These are phyloP conservation scores for Adelognathus sp. DNA, from an alignment of 2,888 invertebrate species.

Conservation along the genomic window DNA sequence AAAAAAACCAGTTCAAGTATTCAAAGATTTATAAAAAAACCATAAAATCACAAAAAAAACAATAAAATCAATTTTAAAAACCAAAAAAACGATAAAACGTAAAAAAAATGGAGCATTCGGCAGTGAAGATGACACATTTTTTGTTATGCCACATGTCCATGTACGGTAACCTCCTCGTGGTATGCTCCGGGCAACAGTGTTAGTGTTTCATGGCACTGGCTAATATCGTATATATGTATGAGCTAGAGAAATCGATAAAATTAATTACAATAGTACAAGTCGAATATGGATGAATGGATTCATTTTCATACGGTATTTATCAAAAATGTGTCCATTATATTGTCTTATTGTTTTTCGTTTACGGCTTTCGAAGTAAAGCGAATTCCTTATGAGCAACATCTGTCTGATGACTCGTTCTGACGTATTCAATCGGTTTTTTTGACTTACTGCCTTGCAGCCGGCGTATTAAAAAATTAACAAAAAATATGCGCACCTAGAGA, in stretches of 20 bases:
- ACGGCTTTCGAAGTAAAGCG: too few species aligned
- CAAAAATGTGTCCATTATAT: too few species aligned
- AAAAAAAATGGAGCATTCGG: conserved; percentile 1
- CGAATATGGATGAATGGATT: too few species aligned
- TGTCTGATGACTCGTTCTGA: too few species aligned
- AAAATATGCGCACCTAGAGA: not conserved
- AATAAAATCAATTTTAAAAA: not conserved
- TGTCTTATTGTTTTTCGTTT: too few species aligned
- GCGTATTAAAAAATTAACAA: not conserved
- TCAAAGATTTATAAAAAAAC: too few species aligned
- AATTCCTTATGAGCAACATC: too few species aligned
- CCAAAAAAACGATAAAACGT: not conserved
- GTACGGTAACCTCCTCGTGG: conserved; percentile 19
- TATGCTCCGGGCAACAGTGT: conserved; percentile 12
- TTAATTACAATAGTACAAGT: too few species aligned
- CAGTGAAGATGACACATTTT: not conserved
- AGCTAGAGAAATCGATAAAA: too few species aligned
- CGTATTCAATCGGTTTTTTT: not conserved
- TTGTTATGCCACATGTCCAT: not conserved
- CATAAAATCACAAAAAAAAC: not conserved
- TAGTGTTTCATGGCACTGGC: not conserved
- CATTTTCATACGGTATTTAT: too few species aligned
- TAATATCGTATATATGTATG: not conserved
- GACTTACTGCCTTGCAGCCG: not conserved
- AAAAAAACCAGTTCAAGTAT: too few species aligned